A percentile compares a stretch with the other conserved stretches of the same genome.
Conservation (phyloP, 92 coral and sea anemone genomes). For the Zoanthus solanderi region DNA sequence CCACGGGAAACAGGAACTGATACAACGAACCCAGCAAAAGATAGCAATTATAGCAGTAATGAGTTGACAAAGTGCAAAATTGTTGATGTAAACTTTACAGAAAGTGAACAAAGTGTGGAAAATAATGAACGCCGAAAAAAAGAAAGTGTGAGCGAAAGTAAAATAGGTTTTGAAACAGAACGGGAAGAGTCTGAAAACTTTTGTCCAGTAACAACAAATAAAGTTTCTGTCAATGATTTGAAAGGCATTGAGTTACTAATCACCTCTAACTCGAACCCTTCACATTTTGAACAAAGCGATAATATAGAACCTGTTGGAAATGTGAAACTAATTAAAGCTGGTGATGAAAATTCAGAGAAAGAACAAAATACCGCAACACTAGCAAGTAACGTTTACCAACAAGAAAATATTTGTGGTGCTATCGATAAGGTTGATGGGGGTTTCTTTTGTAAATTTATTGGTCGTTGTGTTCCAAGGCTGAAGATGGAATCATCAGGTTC, state of each 20-base stretch:
- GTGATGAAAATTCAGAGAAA: background rate
- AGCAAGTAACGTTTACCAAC: background rate
- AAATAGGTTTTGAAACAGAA: background rate
- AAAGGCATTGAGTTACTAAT: background rate
- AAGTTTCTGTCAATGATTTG: background rate
- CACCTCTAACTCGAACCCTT: background rate
- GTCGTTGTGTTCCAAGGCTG: constrained; percentile 75
- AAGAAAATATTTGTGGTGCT: constrained; percentile 10
- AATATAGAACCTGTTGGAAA: background rate
- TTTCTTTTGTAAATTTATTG: constrained; percentile 52
- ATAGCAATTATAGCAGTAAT: background rate
- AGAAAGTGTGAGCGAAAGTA: background rate
- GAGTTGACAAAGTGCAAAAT: background rate
- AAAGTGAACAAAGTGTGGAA: background rate
- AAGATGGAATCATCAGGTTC: constrained; percentile 28
- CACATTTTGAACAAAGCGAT: background rate
- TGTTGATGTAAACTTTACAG: background rate
- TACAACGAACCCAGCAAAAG: background rate
- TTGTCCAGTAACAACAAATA: background rate
- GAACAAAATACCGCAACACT: background rate
- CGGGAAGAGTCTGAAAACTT: background rate
- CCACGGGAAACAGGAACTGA: background rate
- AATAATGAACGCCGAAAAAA: background rate
- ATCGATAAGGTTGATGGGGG: constrained; percentile 89
- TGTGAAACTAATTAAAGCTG: background rate